These are phyloP conservation scores for Microtus oregoni DNA, from an alignment of 2,113 vertebrate genomes.

Conservation along the genomic window DNA sequence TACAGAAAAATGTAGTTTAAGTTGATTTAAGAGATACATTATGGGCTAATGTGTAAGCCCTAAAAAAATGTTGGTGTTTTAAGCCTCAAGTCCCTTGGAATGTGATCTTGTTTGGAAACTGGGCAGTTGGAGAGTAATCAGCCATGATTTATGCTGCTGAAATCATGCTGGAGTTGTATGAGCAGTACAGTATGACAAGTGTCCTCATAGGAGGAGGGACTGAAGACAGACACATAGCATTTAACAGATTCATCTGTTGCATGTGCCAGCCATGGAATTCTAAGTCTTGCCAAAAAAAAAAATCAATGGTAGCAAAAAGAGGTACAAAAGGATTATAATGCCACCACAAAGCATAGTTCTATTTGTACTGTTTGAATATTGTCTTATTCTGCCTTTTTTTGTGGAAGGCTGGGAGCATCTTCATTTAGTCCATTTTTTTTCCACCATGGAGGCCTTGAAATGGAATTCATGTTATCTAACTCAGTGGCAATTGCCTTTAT, in stretches of 20 bases:
- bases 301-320: not conserved
- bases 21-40: not conserved
- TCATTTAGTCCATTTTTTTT: too few relatives aligned
- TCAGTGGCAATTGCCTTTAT: not conserved
- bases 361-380: not conserved
- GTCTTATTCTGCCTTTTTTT: not conserved
- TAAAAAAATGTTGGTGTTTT: not conserved
- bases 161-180: not conserved
- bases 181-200: not conserved
- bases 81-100: not conserved
- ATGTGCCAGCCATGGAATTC: not conserved
- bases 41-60: not conserved
- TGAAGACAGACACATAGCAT: not conserved
- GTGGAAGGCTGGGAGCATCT: not conserved
- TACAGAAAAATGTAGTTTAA: not conserved
- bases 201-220: not conserved
- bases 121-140: not conserved
- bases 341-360: not conserved
- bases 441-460: too few relatives aligned
- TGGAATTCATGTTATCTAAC: not conserved
- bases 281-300: not conserved
- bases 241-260: not conserved
- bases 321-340: not conserved
- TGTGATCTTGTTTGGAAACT: not conserved
- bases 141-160: not conserved